These are phyloP conservation scores for Trichogramma evanescens DNA, from an alignment of 2,888 invertebrate species.

Conservation along the genomic window DNA sequence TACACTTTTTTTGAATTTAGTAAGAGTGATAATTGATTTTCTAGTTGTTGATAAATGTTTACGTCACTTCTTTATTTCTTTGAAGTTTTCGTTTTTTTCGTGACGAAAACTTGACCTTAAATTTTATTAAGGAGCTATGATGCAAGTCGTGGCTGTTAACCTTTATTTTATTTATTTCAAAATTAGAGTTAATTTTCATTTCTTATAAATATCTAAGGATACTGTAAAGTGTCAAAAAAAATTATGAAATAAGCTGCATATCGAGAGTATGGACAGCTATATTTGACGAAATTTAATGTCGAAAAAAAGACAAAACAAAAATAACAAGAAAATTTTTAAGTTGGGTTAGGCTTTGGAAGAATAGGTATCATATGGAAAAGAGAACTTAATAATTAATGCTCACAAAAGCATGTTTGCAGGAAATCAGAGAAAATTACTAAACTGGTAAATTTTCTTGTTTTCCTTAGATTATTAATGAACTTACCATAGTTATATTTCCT, in stretches of 20 bases:
- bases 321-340: conserved; percentile 8
- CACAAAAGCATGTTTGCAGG: conserved; percentile 22
- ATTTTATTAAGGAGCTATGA: conserved; percentile 13
- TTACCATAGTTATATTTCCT: conserved; percentile 39
- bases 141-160: conserved; percentile 13
- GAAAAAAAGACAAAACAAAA: conserved; percentile 14
- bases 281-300: conserved; percentile 7
- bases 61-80: neutral
- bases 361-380: conserved; percentile 12
- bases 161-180: neutral
- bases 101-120: conserved; percentile 16
- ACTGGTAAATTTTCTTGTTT: conserved; percentile 38
- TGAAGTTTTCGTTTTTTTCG: conserved; percentile 16
- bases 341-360: conserved; percentile 12
- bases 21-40: conserved; percentile 27
- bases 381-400: conserved; percentile 19
- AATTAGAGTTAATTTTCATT: conserved; percentile 15
- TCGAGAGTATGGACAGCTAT: neutral
- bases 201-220: conserved; percentile 11
- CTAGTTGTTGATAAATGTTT: conserved; percentile 30
- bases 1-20: conserved; percentile 17
- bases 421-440: conserved; percentile 32
- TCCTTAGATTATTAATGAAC: conserved; percentile 41
- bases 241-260: conserved; percentile 14
- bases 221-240: conserved; percentile 15